Percentiles rank a stretch among this genome's conserved stretches.
phyloP scores from a whole-genome alignment of 2,888 invertebrate species.

The Cyclophora punctaria region DNA sequence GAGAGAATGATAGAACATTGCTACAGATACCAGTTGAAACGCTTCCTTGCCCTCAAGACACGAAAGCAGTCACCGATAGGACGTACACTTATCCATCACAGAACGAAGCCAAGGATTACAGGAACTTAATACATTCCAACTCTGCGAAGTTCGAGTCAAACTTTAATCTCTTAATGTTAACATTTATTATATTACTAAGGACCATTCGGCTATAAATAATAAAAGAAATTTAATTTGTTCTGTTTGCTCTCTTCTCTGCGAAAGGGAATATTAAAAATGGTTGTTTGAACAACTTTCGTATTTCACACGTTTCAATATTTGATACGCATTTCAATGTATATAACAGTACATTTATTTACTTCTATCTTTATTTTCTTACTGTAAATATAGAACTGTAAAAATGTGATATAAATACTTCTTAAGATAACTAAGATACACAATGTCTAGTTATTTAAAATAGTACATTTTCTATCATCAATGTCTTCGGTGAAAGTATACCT shows the following conservation, averaged over 20 bases:
- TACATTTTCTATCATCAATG: no score
- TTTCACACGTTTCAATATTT: slow-evolving; percentile 10
- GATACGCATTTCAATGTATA: no score
- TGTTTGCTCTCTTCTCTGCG: slow-evolving; percentile 9
- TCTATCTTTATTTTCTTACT: slow-evolving; percentile 8
- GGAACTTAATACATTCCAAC: slow-evolving; percentile 57
- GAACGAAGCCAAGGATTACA: slow-evolving; percentile 71
- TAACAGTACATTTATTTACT: no score
- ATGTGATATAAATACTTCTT: slow-evolving; percentile 31
- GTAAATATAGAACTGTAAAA: slow-evolving; percentile 34
- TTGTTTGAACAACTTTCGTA: slow-evolving; percentile 18
- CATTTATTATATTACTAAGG: slow-evolving; percentile 32
- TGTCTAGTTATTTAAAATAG: background rate
- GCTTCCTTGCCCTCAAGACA: slow-evolving; percentile 76
- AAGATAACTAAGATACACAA: background rate
- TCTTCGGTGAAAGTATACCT: no score
- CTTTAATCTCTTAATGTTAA: slow-evolving; percentile 26
- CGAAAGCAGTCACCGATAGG: slow-evolving; percentile 77
- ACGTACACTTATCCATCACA: slow-evolving; percentile 74
- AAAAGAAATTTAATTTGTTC: slow-evolving; percentile 20
- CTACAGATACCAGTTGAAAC: slow-evolving; percentile 74
- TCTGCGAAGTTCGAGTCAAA: slow-evolving; percentile 23
- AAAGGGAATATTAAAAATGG: slow-evolving; percentile 23
- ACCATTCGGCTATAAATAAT: slow-evolving; percentile 29
- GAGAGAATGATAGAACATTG: slow-evolving; percentile 62